These are phyloP conservation scores for Ceyx cyanopectus DNA, from an alignment of 2,113 vertebrate genomes.

Conservation along the genomic window DNA sequence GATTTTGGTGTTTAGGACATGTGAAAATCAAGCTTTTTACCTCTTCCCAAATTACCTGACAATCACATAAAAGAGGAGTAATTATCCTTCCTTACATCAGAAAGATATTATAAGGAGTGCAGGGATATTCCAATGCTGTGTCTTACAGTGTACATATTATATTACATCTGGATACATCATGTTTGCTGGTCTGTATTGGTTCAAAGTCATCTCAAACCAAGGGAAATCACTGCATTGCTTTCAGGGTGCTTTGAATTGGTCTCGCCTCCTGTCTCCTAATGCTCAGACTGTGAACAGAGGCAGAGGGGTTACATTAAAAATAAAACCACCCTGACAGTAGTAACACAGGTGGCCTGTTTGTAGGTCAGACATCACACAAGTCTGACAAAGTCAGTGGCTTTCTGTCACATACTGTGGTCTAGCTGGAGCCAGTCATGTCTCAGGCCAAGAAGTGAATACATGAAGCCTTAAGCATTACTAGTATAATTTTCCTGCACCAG, in stretches of 20 bases:
- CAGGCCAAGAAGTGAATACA: background rate
- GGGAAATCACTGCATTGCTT: background rate
- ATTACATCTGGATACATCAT: background rate
- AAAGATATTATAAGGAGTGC: background rate
- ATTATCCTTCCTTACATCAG: background rate
- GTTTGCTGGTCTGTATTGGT: background rate
- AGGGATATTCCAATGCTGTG: background rate
- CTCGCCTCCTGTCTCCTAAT: background rate
- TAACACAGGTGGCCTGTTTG: background rate
- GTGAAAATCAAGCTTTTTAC: background rate
- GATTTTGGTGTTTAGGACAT: background rate
- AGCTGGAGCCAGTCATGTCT: background rate
- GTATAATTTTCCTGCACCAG: background rate
- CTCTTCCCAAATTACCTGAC: background rate
- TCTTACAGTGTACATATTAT: background rate
- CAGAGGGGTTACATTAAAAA: background rate
- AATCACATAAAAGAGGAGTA: background rate
- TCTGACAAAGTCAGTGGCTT: background rate
- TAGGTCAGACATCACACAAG: background rate
- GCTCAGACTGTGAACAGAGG: background rate
- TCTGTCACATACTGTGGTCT: background rate
- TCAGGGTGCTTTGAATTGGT: background rate
- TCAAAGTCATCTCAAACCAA: background rate
- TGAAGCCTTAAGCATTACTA: background rate
- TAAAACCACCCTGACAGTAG: background rate